phyloP scores from a whole-genome alignment of 2,113 vertebrate genomes.

The Ageneiosus marmoratus region DNA sequence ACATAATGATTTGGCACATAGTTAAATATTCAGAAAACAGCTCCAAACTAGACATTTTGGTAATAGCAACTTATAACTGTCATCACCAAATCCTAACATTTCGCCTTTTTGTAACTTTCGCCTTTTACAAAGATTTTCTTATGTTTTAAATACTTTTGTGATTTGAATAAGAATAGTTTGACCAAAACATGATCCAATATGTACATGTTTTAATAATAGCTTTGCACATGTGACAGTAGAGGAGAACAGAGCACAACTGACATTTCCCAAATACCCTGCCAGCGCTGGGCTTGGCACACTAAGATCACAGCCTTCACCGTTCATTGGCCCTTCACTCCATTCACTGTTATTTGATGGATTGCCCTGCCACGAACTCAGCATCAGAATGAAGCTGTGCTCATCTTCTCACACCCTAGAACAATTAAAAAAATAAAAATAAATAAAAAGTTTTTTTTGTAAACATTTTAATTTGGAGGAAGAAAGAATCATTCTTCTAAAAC shows the following conservation, averaged over 20 bases:
- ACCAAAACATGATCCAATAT: slow-evolving; percentile 13
- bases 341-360: slow-evolving; percentile 79
- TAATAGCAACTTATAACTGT: neutral
- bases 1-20: neutral
- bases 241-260: slow-evolving; percentile 88
- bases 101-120: slow-evolving; percentile 75
- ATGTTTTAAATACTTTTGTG: slow-evolving; percentile 56
- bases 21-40: neutral
- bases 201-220: slow-evolving; percentile 60
- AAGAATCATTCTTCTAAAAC: neutral
- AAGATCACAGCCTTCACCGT: slow-evolving; percentile 90
- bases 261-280: slow-evolving; percentile 99
- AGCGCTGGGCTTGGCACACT: slow-evolving; percentile 85
- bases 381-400: slow-evolving; percentile 74
- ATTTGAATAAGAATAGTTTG: slow-evolving; percentile 29
- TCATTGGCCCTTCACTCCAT: slow-evolving; percentile 87
- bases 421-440: slow-evolving; percentile 58
- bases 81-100: neutral
- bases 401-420: slow-evolving; percentile 74
- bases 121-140: slow-evolving; percentile 90
- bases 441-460: neutral
- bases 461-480: neutral
- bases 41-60: neutral
- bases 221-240: slow-evolving; percentile 88
- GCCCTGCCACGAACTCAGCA: slow-evolving; percentile 82